Base-by-base conservation (phyloP, 2,797 vertebrate species). In the Eptatretus atami region DNA sequence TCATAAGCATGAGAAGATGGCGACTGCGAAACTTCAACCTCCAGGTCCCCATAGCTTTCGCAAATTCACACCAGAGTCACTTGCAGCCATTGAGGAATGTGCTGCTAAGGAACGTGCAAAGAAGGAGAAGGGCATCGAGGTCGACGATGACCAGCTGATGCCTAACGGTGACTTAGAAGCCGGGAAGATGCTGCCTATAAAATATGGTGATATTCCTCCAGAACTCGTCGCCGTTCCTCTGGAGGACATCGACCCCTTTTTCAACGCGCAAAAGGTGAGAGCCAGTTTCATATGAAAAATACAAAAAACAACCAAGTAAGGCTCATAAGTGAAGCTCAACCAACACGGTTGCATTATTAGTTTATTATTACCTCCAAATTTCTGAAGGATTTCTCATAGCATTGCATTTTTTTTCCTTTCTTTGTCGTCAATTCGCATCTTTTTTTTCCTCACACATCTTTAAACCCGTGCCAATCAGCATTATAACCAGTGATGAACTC, bases 1-100 rank as follows among this genome's bases (percentile, higher is more conserved):
- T 12, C 15, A n/a, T 81, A 87, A 98, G 92, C 84, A 98, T 96
- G 90, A 96, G 81, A 98, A 93, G 79, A 98, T 98, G 92, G 57
- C 57, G 25, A 86, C 86, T 77, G 73, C 82, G 71, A 76, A 84
- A 79, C 77, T 94, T 78, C 81, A 92, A 79, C 82, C 85, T 82
- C 81, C 82, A 69, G 83, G 86, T 85, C 80, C 83, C 75, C 81
- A 85, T 76, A 82, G 81, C 81, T 88, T 98, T 82, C 83, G 79
- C 74, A 83, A 77, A 76, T 93, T 94, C 80, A 96, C 88, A 68
- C 79, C 76, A 67, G 84, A 95, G 76, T 95, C 92, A 76, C 74
- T 96, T 82, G 83, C 81, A 67, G 86, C 83, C 69, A 79, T 95
- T 68, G 86, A 96, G 80, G 83, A 79, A 75, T 80, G 86, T 72